Percentiles rank a stretch among this genome's conserved stretches.
Evolutionary conservation across 1,140 invertebrate species (phyloP).

Genomic region (Aphaenogaster floridana): DNA sequence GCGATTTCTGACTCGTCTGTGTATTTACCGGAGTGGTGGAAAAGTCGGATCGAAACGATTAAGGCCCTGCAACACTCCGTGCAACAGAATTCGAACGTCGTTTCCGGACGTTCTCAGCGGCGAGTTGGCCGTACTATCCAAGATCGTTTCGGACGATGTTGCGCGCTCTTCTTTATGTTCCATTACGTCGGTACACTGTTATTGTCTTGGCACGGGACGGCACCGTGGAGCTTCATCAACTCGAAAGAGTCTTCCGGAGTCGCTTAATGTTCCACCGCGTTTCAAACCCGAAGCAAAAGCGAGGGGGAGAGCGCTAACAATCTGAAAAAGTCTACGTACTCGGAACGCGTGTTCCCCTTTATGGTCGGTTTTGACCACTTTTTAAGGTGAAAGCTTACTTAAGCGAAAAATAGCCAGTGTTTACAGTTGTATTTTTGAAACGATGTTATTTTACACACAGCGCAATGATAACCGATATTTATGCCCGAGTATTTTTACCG

Average conservation of each 20-base stretch:
- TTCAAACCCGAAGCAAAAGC: background rate
- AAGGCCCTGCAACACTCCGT: slow-evolving; percentile 45
- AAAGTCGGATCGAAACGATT: slow-evolving; percentile 59
- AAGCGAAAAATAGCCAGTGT: slow-evolving; percentile 16
- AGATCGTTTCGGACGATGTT: slow-evolving; percentile 66
- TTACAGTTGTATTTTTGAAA: slow-evolving; percentile 20
- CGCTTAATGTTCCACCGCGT: slow-evolving; percentile 39
- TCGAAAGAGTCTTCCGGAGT: slow-evolving; percentile 55
- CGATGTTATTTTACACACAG: slow-evolving; percentile 23
- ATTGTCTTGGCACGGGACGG: slow-evolving; percentile 48
- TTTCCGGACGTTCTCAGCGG: slow-evolving; percentile 64
- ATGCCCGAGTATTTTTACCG: slow-evolving; percentile 13
- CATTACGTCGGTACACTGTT: slow-evolving; percentile 43
- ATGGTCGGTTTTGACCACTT: background rate
- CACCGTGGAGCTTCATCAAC: slow-evolving; percentile 46
- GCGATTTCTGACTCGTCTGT: slow-evolving; percentile 56
- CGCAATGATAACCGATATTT: slow-evolving; percentile 23
- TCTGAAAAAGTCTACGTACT: slow-evolving; percentile 9
- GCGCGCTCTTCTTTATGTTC: slow-evolving; percentile 47
- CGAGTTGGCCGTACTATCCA: slow-evolving; percentile 56
- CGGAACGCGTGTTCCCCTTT: slow-evolving; percentile 21
- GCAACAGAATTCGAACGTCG: slow-evolving; percentile 53
- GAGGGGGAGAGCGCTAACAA: background rate
- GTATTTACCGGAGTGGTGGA: slow-evolving; percentile 9
- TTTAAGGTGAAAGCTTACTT: slow-evolving; percentile 37